Conservation (phyloP, 2,888 invertebrate species). For the Opisthograptis luteolata region DNA sequence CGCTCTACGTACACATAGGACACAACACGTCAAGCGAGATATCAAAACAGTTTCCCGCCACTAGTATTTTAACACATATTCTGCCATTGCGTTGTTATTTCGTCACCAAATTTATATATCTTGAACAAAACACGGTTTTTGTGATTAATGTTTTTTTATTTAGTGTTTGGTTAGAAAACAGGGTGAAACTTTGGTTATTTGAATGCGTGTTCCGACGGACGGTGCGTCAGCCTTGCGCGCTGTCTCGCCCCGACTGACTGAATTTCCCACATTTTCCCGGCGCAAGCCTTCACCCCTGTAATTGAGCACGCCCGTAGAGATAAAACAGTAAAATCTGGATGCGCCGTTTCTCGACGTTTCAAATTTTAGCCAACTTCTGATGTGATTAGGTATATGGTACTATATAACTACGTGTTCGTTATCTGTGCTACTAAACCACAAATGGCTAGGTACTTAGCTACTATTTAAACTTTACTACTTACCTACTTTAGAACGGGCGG, state of each 20-base stretch:
- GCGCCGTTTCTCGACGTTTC: slow-evolving; percentile 37
- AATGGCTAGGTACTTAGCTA: no score
- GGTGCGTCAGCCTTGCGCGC: slow-evolving; percentile 64
- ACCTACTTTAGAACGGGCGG: no score
- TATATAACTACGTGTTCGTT: background rate
- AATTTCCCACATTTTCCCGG: slow-evolving; percentile 79
- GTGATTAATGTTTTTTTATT: slow-evolving; percentile 46
- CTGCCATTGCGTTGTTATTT: slow-evolving; percentile 43
- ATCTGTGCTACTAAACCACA: no score
- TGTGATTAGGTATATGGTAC: no score
- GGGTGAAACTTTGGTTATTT: slow-evolving; percentile 74
- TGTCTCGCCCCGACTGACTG: slow-evolving; percentile 79
- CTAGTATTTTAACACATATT: slow-evolving; percentile 74
- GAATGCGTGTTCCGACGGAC: slow-evolving; percentile 53
- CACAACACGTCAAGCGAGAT: slow-evolving; percentile 83
- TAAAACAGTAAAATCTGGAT: slow-evolving; percentile 61
- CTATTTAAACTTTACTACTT: no score
- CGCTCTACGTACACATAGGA: slow-evolving; percentile 81
- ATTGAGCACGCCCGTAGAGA: slow-evolving; percentile 78
- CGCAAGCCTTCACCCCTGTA: slow-evolving; percentile 83
- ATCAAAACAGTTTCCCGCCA: slow-evolving; percentile 84
- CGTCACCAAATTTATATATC: slow-evolving; percentile 32
- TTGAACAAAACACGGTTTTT: slow-evolving; percentile 44
- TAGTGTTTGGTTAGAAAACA: slow-evolving; percentile 64
- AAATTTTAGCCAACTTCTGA: slow-evolving; percentile 33